Base-by-base conservation (phyloP, 92 coral and sea anemone species). In the Ricordea florida region DNA sequence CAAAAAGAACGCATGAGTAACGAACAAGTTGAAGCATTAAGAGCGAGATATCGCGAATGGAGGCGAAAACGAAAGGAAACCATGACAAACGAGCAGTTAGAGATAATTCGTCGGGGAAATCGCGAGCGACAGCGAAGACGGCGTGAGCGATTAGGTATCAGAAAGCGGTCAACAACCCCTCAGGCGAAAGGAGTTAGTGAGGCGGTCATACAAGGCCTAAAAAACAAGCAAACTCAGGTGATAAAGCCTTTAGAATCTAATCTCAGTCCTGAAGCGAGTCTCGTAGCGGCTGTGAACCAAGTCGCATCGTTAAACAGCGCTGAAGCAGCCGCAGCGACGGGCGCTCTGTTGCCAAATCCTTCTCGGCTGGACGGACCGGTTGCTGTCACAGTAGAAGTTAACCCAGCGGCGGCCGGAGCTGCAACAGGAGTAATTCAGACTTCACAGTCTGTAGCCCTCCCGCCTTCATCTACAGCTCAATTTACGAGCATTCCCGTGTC, bases 41-140 rank as follows among this genome's bases (percentile, higher is more conserved):
- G 97, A 59, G 97, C 97, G 65, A 91, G 97, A 22, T 91, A 91
- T 50, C 84, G 97, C 7, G 97, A 91, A 76, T 91, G 97, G 97
- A 79, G 97, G 30, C 88, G 97, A 52, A 87, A 85, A 60, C 82
- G 97, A 79, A 91, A 91, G 72, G 97, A 91, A 74, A 82, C 92
- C 49, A 91, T 91, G 97, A 91, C 97, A n/a, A 70, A 73, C 29
- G 97, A 91, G 50, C 97, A 91, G 80, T 90, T 91, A 15, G 97
- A 91, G 85, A 84, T 91, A 21, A 91, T 91, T 57, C 76, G 97
- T 28, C 88, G 88, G 50, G 97, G 97, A 66, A 91, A 91, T 68
- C 97, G 97, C 24, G 97, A 91, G 66, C 66, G 97, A 37, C 97
- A 91, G 37, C 82, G 97, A 49, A 77, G 97, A 84, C 85, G 97